These are phyloP conservation scores for Cephus pygmeus DNA, from an alignment of 2,888 invertebrate species.

Conservation along the genomic window DNA sequence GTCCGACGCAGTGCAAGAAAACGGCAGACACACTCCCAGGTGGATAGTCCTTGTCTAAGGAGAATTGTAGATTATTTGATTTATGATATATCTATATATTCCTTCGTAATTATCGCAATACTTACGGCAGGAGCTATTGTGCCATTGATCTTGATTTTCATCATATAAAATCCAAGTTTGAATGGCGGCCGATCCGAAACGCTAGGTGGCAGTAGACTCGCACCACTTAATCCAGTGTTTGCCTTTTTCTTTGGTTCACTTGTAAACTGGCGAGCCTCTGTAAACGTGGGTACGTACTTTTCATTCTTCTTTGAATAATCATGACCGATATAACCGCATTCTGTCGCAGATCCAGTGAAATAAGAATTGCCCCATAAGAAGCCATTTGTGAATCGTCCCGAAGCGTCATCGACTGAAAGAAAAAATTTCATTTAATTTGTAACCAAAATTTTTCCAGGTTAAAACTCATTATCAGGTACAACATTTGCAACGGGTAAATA, in stretches of 20 bases:
- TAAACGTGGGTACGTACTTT: conserved; percentile 26
- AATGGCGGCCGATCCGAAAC: conserved; percentile 54
- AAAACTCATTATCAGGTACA: too few species aligned
- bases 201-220: conserved; percentile 18
- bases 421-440: not conserved
- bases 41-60: conserved; percentile 77
- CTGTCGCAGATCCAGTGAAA: conserved; percentile 61
- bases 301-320: conserved; percentile 35
- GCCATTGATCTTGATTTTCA: conserved; percentile 56
- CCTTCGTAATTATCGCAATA: too few species aligned
- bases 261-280: conserved; percentile 43
- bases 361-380: conserved; percentile 65
- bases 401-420: conserved; percentile 61
- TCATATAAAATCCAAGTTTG: conserved; percentile 59
- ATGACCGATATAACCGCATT: conserved; percentile 57
- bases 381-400: conserved; percentile 62
- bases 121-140: conserved; percentile 8
- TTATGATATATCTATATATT: too few species aligned
- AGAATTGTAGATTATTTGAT: not conserved
- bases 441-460: too few species aligned
- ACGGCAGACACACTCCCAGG: conserved; percentile 81
- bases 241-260: conserved; percentile 47
- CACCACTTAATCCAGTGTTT: conserved; percentile 38
- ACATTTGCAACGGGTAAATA: too few species aligned
- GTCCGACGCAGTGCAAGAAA: conserved; percentile 74